Evolutionary conservation across 2,797 vertebrate species (phyloP).

Genomic region (Avahi laniger): DNA sequence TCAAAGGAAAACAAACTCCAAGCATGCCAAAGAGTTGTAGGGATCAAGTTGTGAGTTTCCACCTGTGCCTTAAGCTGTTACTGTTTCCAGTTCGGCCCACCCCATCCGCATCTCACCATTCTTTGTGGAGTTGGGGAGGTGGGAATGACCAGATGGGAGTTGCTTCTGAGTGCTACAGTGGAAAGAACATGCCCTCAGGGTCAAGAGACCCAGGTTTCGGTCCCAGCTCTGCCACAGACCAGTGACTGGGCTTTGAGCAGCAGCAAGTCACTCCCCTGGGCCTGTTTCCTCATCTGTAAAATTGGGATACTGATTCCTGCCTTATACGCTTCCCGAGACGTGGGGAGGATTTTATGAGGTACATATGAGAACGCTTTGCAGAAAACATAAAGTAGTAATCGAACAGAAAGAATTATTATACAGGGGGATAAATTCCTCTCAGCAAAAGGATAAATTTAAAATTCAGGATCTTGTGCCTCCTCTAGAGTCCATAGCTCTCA

Average conservation of each 20-base stretch:
- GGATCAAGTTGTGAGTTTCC: not conserved
- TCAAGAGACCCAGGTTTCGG: slow-evolving; percentile 61
- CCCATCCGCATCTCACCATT: not conserved
- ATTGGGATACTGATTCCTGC: slow-evolving; percentile 4
- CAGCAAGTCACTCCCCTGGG: slow-evolving; percentile 68
- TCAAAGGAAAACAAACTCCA: slow-evolving; percentile 51
- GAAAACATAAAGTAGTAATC: not conserved
- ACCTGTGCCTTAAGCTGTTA: slow-evolving; percentile 42
- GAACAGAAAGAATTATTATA: not conserved
- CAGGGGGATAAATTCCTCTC: not conserved
- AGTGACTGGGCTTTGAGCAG: not conserved
- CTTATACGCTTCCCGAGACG: slow-evolving; percentile 22
- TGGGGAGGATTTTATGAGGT: slow-evolving; percentile 9
- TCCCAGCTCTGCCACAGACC: slow-evolving; percentile 45
- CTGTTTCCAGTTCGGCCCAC: not conserved
- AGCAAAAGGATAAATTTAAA: slow-evolving; percentile 30
- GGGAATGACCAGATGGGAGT: slow-evolving; percentile 39
- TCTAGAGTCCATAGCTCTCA: not conserved
- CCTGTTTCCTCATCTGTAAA: slow-evolving; percentile 63
- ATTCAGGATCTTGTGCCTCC: not conserved
- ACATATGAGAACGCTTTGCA: slow-evolving; percentile 5
- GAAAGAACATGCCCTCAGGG: slow-evolving; percentile 68
- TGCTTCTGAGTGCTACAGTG: slow-evolving; percentile 40
- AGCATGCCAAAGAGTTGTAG: not conserved
- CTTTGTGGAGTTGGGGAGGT: slow-evolving; percentile 10